These are phyloP conservation scores for Cylas formicarius DNA, from an alignment of 1,140 invertebrate genomes.

Conservation along the genomic window DNA sequence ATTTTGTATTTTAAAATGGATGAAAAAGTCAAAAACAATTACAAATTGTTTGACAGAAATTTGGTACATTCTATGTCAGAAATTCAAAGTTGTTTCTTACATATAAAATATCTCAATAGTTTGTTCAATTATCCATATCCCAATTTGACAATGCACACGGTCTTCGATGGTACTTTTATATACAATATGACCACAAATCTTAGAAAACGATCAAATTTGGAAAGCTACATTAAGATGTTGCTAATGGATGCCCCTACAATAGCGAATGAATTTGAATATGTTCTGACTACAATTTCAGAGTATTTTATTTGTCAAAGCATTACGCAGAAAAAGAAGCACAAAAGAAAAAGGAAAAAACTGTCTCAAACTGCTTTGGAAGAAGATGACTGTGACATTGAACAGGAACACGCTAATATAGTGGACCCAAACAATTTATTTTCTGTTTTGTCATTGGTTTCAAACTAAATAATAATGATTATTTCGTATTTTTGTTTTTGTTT, in stretches of 20 bases:
- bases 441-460: no score
- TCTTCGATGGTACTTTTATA: slow-evolving; percentile 64
- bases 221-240: slow-evolving; percentile 21
- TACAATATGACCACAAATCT: slow-evolving; percentile 55
- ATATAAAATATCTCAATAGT: slow-evolving; percentile 56
- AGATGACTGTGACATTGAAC: no score
- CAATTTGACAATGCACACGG: slow-evolving; percentile 47
- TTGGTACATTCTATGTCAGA: slow-evolving; percentile 63
- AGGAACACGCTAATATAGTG: no score
- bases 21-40: slow-evolving; percentile 49
- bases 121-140: slow-evolving; percentile 53
- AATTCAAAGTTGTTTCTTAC: slow-evolving; percentile 61
- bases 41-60: slow-evolving; percentile 52
- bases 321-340: no score
- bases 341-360: no score
- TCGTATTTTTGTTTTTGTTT: no score
- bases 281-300: no score
- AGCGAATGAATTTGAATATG: slow-evolving; percentile 16
- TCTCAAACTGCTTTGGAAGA: no score
- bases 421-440: no score
- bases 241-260: slow-evolving; percentile 20
- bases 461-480: no score
- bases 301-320: no score
- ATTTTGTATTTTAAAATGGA: slow-evolving; percentile 58
- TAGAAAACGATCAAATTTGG: slow-evolving; percentile 24